Percentiles rank a stretch among this genome's conserved stretches.
These are phyloP conservation scores for Melinaea marsaeus DNA, from an alignment of 2,888 invertebrate genomes.

Conservation along the genomic window DNA sequence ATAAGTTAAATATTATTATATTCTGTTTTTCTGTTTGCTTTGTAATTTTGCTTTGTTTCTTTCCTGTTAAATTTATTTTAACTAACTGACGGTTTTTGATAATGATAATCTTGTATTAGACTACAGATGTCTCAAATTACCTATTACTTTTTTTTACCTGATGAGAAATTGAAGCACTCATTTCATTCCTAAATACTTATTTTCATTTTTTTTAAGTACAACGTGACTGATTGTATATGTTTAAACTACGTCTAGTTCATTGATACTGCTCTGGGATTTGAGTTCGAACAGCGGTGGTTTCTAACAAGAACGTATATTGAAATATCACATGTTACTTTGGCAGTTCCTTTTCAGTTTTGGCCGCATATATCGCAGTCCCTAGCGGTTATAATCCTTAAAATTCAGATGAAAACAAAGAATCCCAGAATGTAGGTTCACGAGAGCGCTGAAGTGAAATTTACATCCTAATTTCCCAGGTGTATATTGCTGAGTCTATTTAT, in stretches of 20 bases:
- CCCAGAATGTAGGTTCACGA: constrained; percentile 53
- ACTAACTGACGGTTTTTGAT: too few relatives aligned
- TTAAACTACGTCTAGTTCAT: constrained; percentile 6
- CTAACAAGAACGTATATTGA: constrained; percentile 10
- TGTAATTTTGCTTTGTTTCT: too few relatives aligned
- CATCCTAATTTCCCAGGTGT: constrained; percentile 76
- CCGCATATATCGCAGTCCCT: constrained; percentile 46
- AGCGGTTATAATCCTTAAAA: constrained; percentile 66
- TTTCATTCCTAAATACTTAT: too few relatives aligned
- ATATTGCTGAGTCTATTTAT: constrained; percentile 59
- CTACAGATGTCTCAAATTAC: too few relatives aligned
- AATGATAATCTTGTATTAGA: too few relatives aligned
- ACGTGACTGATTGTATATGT: too few relatives aligned
- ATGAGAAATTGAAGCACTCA: too few relatives aligned
- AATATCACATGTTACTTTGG: constrained; percentile 9
- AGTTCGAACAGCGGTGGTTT: constrained; percentile 4
- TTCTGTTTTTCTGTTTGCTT: too few relatives aligned
- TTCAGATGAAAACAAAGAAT: constrained; percentile 74
- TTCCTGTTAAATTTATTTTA: too few relatives aligned
- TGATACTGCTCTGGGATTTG: constrained; percentile 12
- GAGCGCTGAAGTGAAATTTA: constrained; percentile 66
- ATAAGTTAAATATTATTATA: too few relatives aligned
- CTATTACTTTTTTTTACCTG: too few relatives aligned
- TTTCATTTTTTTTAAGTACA: too few relatives aligned
- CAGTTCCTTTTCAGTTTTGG: constrained; percentile 20